These are phyloP conservation scores for Thyatira batis DNA, from an alignment of 2,888 invertebrate genomes.

Conservation along the genomic window DNA sequence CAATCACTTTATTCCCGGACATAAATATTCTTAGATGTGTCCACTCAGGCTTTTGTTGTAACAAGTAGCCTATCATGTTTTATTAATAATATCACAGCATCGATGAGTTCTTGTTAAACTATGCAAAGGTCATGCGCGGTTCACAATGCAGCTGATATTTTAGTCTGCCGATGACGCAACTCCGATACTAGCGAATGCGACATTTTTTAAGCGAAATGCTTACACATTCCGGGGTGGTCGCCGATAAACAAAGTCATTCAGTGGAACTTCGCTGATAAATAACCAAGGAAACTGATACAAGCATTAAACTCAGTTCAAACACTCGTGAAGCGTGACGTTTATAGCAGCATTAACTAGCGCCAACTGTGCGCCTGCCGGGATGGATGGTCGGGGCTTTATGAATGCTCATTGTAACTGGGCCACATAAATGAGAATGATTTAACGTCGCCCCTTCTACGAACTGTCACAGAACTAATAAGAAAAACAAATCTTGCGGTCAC, in stretches of 20 bases:
- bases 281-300: slow-evolving; percentile 4
- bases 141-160: not conserved
- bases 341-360: slow-evolving; percentile 5
- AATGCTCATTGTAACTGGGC: not conserved
- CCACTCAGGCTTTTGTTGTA: too few species aligned
- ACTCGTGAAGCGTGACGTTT: slow-evolving; percentile 1
- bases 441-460: not conserved
- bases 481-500: not conserved
- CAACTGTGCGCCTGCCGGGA: not conserved
- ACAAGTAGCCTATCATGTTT: too few species aligned
- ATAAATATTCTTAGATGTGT: too few species aligned
- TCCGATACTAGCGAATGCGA: too few species aligned
- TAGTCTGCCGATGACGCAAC: not conserved
- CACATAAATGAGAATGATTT: not conserved
- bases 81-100: not conserved
- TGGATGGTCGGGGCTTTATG: not conserved
- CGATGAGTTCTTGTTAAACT: not conserved
- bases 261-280: slow-evolving; percentile 1
- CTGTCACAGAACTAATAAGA: too few species aligned
- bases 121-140: not conserved
- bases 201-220: not conserved
- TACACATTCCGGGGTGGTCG: not conserved
- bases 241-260: not conserved
- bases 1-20: too few species aligned
- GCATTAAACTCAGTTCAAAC: slow-evolving; percentile 3